These are phyloP conservation scores for Centroberyx gerrardi DNA, from an alignment of 2,797 vertebrate species.

Conservation along the genomic window DNA sequence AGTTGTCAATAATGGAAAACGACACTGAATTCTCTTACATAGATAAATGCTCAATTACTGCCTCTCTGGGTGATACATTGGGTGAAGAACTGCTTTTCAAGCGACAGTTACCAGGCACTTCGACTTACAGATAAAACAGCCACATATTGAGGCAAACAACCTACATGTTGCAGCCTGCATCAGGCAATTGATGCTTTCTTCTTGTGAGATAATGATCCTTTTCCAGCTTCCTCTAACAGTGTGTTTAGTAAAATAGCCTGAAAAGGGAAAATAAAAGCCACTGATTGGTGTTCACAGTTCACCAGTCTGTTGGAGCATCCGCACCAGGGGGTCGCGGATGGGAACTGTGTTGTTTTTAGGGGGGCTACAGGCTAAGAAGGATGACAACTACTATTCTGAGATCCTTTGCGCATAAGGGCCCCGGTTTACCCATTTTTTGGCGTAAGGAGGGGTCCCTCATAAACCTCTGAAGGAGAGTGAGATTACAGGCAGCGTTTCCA, in stretches of 20 bases:
- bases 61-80: not conserved
- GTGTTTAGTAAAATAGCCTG: not conserved
- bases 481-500: conserved; percentile 72
- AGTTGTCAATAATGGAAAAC: conserved; percentile 23
- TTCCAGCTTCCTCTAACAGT: not conserved
- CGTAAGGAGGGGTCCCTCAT: conserved; percentile 60
- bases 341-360: conserved; percentile 25
- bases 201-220: not conserved
- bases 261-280: not conserved
- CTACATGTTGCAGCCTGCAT: not conserved
- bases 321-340: not conserved
- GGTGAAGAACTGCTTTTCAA: no score
- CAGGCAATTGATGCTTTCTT: not conserved
- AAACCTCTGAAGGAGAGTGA: conserved; percentile 61
- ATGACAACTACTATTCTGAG: conserved; percentile 48
- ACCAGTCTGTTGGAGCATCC: not conserved
- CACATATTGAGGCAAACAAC: not conserved
- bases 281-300: not conserved
- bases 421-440: conserved; percentile 47
- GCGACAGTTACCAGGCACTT: no score
- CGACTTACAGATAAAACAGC: not conserved
- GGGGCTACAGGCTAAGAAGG: conserved; percentile 11
- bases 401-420: conserved; percentile 57
- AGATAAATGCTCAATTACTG: not conserved
- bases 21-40: not conserved